phyloP scores from a whole-genome alignment of 2,888 invertebrate genomes.

The Andrena dorsata region DNA sequence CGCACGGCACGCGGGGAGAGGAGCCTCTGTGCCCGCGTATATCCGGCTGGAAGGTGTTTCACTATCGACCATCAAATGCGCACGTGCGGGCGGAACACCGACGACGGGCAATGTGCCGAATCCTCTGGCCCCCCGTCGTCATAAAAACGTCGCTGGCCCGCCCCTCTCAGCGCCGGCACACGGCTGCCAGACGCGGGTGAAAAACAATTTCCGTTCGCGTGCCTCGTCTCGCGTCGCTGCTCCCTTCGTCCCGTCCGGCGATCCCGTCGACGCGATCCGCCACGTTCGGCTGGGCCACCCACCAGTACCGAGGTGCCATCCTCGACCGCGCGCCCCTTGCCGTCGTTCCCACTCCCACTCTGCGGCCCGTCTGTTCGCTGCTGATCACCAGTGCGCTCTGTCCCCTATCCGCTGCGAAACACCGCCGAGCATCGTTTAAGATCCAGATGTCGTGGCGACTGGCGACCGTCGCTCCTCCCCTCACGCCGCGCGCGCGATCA shows the following conservation, averaged over 20 bases:
- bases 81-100: constrained; percentile 48
- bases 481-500: not conserved
- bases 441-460: constrained; percentile 35
- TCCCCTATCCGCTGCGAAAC: not conserved
- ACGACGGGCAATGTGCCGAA: constrained; percentile 60
- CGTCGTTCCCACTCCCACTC: not conserved
- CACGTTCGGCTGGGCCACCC: constrained; percentile 46
- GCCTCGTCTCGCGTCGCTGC: constrained; percentile 26
- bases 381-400: constrained; percentile 40
- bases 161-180: constrained; percentile 24
- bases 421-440: constrained; percentile 32
- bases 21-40: constrained; percentile 35
- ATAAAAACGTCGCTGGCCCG: constrained; percentile 16
- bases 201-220: constrained; percentile 30
- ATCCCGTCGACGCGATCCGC: constrained; percentile 46
- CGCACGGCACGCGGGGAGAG: constrained; percentile 8
- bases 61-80: constrained; percentile 60
- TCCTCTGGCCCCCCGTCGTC: constrained; percentile 40
- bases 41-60: constrained; percentile 46
- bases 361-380: not conserved
- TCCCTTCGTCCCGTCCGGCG: constrained; percentile 36
- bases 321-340: constrained; percentile 24
- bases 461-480: constrained; percentile 3
- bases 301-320: constrained; percentile 65
- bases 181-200: constrained; percentile 21